Evolutionary conservation across 1,140 invertebrate genomes (phyloP), one percentile per base, ranked within the genome.

Genomic region (Sitophilus oryzae): DNA sequence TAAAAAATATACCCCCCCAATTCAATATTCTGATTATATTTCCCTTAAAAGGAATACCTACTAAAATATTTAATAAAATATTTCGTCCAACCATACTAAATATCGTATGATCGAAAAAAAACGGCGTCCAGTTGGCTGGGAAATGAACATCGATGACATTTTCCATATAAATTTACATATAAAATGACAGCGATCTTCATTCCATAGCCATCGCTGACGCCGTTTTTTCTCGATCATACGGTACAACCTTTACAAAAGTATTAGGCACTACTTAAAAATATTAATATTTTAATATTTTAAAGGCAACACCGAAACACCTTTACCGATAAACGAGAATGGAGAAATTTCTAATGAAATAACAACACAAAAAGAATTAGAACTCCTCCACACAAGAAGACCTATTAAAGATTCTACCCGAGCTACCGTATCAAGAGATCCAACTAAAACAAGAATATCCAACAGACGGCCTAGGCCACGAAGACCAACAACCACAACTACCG

Each of bases 321-420:
- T 51, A 9, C 15, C 46, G 2, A 35, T 43, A 20, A 48, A 57
- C 11, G 46, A 55, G 44, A 57, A 56, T 6, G 45, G 41, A 1
- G 64, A 62, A 44, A 56, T 63, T 43, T 60, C 63, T 8, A 64
- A 67, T 42, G 65, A 66, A 47, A 63, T 67, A 18, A 62, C 66
- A 3, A 63, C 60, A 9, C 35, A 57, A 36, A 55, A 52, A 25
- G 46, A 21, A 54, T 21, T 49, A 10, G 30, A 56, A 52, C 42
- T 59, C 46, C 43, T 15, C 5, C 16, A 20, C 6, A 44, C 48
- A 10, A 57, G 48, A 23, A 30, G 48, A 1, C 46, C 46, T 5
- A 36, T 21, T 15, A 54, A 52, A 51, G 38, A 44, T 23, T 43
- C 53, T 22, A 50, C 61, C 18, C 41, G 47, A 23, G 21, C 38